Evolutionary conservation across 2,888 invertebrate genomes (phyloP).

Genomic region (Netelia virgata): DNA sequence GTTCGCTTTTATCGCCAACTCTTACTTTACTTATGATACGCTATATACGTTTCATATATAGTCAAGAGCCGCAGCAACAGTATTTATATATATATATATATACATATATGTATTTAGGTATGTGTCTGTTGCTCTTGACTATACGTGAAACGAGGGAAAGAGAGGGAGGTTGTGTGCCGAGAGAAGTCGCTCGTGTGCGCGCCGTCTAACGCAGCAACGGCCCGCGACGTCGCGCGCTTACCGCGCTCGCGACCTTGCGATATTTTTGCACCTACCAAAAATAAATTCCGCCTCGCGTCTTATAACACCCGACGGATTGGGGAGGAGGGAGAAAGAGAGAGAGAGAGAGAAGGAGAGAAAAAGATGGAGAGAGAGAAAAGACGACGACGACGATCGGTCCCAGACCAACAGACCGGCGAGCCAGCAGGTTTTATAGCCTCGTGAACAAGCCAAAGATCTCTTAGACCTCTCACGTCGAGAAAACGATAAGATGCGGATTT

Average conservation of each 20-base stretch:
- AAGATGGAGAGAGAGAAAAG: slow-evolving; percentile 33
- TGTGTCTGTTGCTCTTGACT: slow-evolving; percentile 7
- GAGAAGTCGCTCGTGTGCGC: slow-evolving; percentile 33
- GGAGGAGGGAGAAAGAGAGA: slow-evolving; percentile 38
- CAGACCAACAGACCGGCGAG: slow-evolving; percentile 66
- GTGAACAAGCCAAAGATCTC: slow-evolving; percentile 63
- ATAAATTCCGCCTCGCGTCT: slow-evolving; percentile 82
- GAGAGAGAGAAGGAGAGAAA: slow-evolving; percentile 40
- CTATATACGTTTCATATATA: neutral
- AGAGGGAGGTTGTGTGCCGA: slow-evolving; percentile 9
- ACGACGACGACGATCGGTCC: slow-evolving; percentile 66
- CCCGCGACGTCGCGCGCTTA: slow-evolving; percentile 65
- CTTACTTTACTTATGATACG: neutral
- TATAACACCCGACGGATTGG: slow-evolving; percentile 77
- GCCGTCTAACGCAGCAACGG: slow-evolving; percentile 42
- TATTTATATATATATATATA: neutral
- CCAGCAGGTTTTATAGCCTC: slow-evolving; percentile 70
- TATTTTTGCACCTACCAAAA: slow-evolving; percentile 84
- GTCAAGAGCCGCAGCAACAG: neutral
- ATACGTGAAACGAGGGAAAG: neutral
- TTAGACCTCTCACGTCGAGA: slow-evolving; percentile 32
- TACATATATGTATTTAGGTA: neutral
- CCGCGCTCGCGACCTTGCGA: slow-evolving; percentile 83
- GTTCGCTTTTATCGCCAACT: slow-evolving; percentile 6
- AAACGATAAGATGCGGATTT: slow-evolving; percentile 20